Percentiles rank a stretch among this genome's conserved stretches.
These are phyloP conservation scores for Rhopalosiphum nymphaeae DNA, from an alignment of 2,888 invertebrate genomes.

Conservation along the genomic window DNA sequence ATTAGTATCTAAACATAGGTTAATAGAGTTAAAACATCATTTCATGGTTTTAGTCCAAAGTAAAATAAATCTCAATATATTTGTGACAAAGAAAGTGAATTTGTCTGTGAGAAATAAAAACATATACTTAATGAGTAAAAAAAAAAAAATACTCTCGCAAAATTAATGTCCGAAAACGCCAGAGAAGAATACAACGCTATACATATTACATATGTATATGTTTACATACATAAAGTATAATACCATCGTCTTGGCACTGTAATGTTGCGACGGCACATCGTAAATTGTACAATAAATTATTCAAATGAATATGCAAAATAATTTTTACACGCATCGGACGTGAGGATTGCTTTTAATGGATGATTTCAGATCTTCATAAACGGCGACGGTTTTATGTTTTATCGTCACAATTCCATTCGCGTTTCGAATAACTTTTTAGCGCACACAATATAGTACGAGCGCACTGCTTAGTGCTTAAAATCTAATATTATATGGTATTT, in stretches of 20 bases:
- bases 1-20: neutral
- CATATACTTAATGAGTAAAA: neutral
- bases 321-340: neutral
- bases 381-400: constrained; percentile 3
- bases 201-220: neutral
- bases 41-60: neutral
- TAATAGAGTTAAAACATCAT: neutral
- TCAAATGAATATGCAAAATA: constrained; percentile 34
- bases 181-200: neutral
- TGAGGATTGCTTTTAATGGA: constrained; percentile 13
- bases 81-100: neutral
- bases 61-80: neutral
- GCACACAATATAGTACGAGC: neutral
- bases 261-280: neutral
- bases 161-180: neutral
- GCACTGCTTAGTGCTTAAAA: neutral
- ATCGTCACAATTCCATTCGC: neutral
- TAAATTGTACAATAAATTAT: constrained; percentile 16
- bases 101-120: neutral
- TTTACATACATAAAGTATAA: neutral
- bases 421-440: neutral
- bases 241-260: neutral
- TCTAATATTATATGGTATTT: constrained; percentile 8
- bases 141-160: neutral
- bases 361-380: constrained; percentile 12